Evolutionary conservation across 2,888 invertebrate species (phyloP).

Genomic region (Oligia fasciuncula): DNA sequence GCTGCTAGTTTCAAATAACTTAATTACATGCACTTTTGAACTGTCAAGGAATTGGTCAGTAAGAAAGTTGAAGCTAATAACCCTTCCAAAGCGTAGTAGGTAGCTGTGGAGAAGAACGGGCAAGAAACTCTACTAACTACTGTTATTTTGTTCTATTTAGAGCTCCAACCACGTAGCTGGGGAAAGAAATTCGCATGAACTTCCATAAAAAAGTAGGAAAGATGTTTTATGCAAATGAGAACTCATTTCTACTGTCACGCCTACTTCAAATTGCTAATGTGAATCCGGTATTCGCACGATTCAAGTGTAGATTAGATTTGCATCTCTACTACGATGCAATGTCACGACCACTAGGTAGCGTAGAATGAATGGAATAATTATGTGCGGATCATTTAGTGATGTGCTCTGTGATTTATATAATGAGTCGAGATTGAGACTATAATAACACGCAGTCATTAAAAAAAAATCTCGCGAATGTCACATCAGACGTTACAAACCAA

Average conservation of each 20-base stretch:
- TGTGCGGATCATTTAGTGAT: slow-evolving; percentile 36
- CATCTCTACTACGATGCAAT: slow-evolving; percentile 41
- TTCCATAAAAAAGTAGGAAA: slow-evolving; percentile 9
- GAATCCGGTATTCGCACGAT: slow-evolving; percentile 52
- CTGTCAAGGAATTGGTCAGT: too few relatives aligned
- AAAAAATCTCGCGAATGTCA: neutral
- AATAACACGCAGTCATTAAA: neutral
- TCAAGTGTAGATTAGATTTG: slow-evolving; percentile 42
- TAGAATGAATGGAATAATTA: slow-evolving; percentile 14
- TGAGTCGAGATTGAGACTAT: neutral
- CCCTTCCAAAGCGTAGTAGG: neutral
- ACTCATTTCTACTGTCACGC: slow-evolving; percentile 40
- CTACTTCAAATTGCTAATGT: slow-evolving; percentile 45
- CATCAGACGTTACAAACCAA: neutral
- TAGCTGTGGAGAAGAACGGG: neutral
- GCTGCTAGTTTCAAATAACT: too few relatives aligned
- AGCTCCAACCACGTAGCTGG: neutral
- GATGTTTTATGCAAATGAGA: slow-evolving; percentile 54
- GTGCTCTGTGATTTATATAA: slow-evolving; percentile 13
- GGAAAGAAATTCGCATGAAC: neutral
- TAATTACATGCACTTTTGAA: too few relatives aligned
- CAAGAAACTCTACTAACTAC: neutral
- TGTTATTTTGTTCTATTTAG: neutral
- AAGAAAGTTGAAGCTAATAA: neutral
- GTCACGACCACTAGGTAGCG: slow-evolving; percentile 53